A percentile compares a stretch with the other conserved stretches of the same genome.
phyloP scores from a whole-genome alignment of 2,888 invertebrate genomes.

The Coenonympha glycerion region DNA sequence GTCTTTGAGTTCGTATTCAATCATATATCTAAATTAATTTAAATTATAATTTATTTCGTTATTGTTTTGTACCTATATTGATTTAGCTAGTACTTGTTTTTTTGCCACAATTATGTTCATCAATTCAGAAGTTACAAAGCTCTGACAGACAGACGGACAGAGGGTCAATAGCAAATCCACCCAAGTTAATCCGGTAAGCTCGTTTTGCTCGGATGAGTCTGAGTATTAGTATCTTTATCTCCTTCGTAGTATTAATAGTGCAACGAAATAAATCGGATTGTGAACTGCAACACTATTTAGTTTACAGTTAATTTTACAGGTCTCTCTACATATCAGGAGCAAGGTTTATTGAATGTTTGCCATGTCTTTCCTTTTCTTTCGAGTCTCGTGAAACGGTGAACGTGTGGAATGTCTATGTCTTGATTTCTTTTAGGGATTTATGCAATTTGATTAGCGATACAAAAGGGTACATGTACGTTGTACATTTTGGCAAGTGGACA shows the following conservation, averaged over 20 bases:
- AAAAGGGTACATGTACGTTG: not conserved
- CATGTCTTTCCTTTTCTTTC: slow-evolving; percentile 45
- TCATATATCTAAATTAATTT: too few relatives aligned
- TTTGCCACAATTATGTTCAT: too few relatives aligned
- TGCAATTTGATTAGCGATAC: slow-evolving; percentile 37
- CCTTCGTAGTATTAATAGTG: not conserved
- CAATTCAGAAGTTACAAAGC: too few relatives aligned
- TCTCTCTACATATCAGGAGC: slow-evolving; percentile 71
- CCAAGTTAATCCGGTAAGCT: too few relatives aligned
- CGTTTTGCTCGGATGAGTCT: too few relatives aligned
- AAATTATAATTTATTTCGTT: too few relatives aligned
- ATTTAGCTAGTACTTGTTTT: too few relatives aligned
- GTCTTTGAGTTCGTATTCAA: too few relatives aligned
- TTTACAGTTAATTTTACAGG: slow-evolving; percentile 74
- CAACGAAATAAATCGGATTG: not conserved
- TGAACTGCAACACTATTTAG: slow-evolving; percentile 68
- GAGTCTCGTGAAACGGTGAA: slow-evolving; percentile 50
- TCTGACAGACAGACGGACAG: too few relatives aligned
- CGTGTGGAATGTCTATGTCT: slow-evolving; percentile 52
- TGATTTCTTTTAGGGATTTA: slow-evolving; percentile 35
- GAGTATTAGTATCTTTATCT: too few relatives aligned
- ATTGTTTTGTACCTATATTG: too few relatives aligned
- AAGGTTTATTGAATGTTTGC: slow-evolving; percentile 63
- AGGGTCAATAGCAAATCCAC: too few relatives aligned
- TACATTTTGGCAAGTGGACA: slow-evolving; percentile 2